Base-by-base conservation (phyloP, 2,888 invertebrate genomes). In the Chloromyia formosa region DNA sequence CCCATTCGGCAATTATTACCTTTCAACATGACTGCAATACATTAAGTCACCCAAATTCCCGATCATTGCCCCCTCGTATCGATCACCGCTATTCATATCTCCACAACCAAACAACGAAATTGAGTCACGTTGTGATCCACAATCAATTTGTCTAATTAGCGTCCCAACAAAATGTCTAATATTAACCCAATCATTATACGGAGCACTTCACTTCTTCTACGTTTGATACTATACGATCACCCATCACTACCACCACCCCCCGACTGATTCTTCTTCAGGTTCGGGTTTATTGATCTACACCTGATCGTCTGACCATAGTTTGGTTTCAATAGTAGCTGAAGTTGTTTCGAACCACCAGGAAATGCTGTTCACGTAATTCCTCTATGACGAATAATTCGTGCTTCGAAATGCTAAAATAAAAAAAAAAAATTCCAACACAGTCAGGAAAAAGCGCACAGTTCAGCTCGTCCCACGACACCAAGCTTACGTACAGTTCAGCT, bases 341-440 rank as follows among this genome's bases (percentile, higher is more conserved):
- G 10, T 0, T 54, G 56, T 20, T 20, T 16, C 10, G n/a, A 62
- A 40, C 62, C 40, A 62, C 62, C 62, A 62, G 62, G 62, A 62
- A 62, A 62, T 62, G 62, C 62, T 62, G 20, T 42, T 62, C 62
- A 62, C 62, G 62, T 62, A 62, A 16, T 62, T 62, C 27, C 27
- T 42, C 62, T 62, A 62, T 62, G 62, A 62, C 62, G 40, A 62
- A 62, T 62, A 62, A 62, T 62, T 62, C 62, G 62, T 62, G 62
- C 23, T 23, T 62, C 7, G 62, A 62, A 62, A 62, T 1, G 16
- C 1, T n/a, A 62, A 62, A 18, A 35, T 35, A 4, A 35, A 35
- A 35, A 4, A 35, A 35, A 35, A 35, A 35, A 2, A n/a, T n/a
- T n/a, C n/a, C n/a, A n/a, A 35, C 27, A 35, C 27, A 35, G 27